A percentile compares a stretch with the other conserved stretches of the same genome.
phyloP scores from a whole-genome alignment of 2,113 vertebrate species.

The Sclerurus mexicanus region DNA sequence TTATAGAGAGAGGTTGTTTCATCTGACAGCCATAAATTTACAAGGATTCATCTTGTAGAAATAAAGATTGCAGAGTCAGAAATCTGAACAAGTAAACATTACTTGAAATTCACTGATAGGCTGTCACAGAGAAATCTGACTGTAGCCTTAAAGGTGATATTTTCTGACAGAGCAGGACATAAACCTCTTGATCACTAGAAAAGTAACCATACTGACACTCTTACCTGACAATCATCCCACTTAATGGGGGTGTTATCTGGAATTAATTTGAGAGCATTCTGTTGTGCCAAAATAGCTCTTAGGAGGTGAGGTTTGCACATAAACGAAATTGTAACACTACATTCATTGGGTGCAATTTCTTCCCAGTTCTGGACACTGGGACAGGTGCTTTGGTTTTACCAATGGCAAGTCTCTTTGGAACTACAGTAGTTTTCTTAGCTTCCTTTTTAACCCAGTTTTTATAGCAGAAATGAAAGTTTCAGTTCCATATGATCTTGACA shows the following conservation, averaged over 20 bases:
- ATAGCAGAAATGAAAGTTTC: constrained; percentile 26
- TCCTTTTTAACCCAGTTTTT: constrained; percentile 63
- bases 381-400: constrained; percentile 43
- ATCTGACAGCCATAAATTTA: neutral
- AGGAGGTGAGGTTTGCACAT: neutral
- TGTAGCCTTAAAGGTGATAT: neutral
- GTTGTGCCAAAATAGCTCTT: neutral
- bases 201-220: neutral
- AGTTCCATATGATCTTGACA: constrained; percentile 11
- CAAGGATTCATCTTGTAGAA: neutral
- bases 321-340: neutral
- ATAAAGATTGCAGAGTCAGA: neutral
- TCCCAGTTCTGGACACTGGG: constrained; percentile 67
- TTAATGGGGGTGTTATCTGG: neutral
- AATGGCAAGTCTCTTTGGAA: constrained; percentile 14
- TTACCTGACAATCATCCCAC: neutral
- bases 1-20: neutral
- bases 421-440: constrained; percentile 54
- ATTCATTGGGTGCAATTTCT: constrained; percentile 56
- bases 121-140: neutral
- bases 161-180: neutral
- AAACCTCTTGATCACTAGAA: neutral
- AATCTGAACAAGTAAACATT: neutral
- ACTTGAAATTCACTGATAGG: neutral
- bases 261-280: neutral